A percentile compares a stretch with the other conserved stretches of the same genome.
phyloP scores from a whole-genome alignment of 2,113 vertebrate species.

The Pyxicephalus adspersus region DNA sequence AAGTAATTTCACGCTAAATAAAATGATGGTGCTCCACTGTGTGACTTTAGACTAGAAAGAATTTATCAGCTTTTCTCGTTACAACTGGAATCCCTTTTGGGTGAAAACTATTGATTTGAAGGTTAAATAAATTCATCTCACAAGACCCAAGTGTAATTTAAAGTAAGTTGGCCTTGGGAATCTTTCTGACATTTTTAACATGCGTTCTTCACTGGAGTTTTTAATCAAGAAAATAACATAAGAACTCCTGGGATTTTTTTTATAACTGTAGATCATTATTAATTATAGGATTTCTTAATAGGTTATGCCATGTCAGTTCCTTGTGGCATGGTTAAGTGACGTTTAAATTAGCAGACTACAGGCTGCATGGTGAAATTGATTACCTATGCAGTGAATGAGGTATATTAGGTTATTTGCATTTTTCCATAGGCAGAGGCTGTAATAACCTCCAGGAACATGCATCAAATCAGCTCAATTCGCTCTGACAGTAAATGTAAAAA shows the following conservation, averaged over 20 bases:
- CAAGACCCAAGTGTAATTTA: constrained; percentile 67
- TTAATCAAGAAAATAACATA: constrained; percentile 65
- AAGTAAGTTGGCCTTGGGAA: constrained; percentile 73
- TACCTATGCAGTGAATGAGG: constrained; percentile 35
- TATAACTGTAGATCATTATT: constrained; percentile 62
- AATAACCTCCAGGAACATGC: constrained; percentile 26
- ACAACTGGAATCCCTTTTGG: constrained; percentile 72
- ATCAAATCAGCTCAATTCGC: constrained; percentile 8
- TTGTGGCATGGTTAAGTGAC: constrained; percentile 56
- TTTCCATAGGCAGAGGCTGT: constrained; percentile 15
- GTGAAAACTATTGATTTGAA: constrained; percentile 68
- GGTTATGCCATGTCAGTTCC: constrained; percentile 60
- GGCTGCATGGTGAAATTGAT: constrained; percentile 43
- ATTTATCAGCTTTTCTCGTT: constrained; percentile 64
- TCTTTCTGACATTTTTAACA: constrained; percentile 67
- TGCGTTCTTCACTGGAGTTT: constrained; percentile 57
- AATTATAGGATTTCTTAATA: constrained; percentile 63
- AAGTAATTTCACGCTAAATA: constrained; percentile 60
- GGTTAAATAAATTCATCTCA: constrained; percentile 68
- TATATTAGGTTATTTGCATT: constrained; percentile 1
- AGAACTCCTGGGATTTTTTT: constrained; percentile 66
- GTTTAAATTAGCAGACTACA: constrained; percentile 59
- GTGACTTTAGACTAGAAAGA: constrained; percentile 64
- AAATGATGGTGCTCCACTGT: constrained; percentile 59
- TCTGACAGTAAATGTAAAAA: constrained; percentile 12